Evolutionary conservation across 2,888 invertebrate species (phyloP), one percentile per base, ranked within the genome.

Genomic region (Xanthia icteritia): DNA sequence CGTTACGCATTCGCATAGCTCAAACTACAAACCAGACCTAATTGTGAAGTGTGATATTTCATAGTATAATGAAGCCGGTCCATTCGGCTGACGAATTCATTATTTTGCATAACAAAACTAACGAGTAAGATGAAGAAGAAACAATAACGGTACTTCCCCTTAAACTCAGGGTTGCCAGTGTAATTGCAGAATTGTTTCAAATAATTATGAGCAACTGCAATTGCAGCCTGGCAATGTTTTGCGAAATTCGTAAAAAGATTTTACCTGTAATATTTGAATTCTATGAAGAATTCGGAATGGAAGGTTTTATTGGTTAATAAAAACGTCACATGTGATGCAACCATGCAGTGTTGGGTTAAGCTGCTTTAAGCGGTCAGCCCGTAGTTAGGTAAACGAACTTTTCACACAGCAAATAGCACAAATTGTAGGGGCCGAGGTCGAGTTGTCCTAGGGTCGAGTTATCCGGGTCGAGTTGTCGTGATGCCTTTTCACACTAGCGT

Each of bases 41-140:
- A 82, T 70, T 51, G 76, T 74, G 83, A 87, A 87, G 84, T 83
- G 77, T 86, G 79, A 84, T 82, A 86, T 86, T 88, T 77, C 79
- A 74, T 77, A 84, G 87, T 83, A 90, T 89, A 85, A 89, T 91
- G 88, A 89, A 90, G 79, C 20, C 69, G 20, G n/a, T 20, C 70
- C 77, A 77, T 77, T 81, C 64, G 68, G 80, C 84, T 88, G 89
- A 89, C 89, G 92, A 92, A 92, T 91, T 92, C 91, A 92, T 92
- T 92, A 92, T 92, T 93, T 92, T 91, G 90, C 91, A 92, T 90
- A 92, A 92, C 91, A 92, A 92, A 92, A 91, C 91, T 89, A 58
- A 88, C 87, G 89, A 90, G 91, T 89, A 82, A 82, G 68, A 77
- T 65, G 70, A 70, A 66, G 76, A 65, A 27, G 74, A 78, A 84